These are phyloP conservation scores for Neocrepidodera transversa DNA, from an alignment of 2,888 invertebrate genomes.

Conservation along the genomic window DNA sequence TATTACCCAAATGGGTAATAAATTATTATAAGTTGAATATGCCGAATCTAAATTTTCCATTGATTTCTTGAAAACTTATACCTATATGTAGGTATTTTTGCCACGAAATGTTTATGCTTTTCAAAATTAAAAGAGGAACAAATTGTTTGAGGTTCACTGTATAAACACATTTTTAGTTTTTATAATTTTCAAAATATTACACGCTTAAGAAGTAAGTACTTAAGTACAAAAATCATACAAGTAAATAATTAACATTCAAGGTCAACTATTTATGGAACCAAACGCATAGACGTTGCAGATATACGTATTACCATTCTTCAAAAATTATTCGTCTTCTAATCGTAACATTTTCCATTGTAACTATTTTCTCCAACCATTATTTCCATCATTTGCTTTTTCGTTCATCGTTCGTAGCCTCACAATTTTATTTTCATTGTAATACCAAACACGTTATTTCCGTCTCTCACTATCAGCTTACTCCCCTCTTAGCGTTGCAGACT, in stretches of 20 bases:
- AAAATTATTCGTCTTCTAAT: neutral
- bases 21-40: too few relatives aligned
- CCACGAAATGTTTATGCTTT: too few relatives aligned
- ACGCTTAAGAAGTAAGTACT: too few relatives aligned
- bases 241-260: neutral
- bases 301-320: neutral
- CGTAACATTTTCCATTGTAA: neutral
- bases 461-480: slow-evolving; percentile 27
- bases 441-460: slow-evolving; percentile 37
- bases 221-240: too few relatives aligned
- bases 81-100: too few relatives aligned
- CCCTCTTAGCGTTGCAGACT: slow-evolving; percentile 21
- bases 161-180: too few relatives aligned
- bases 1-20: too few relatives aligned
- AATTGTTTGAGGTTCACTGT: too few relatives aligned
- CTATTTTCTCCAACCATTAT: neutral
- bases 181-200: too few relatives aligned
- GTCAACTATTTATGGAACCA: slow-evolving; percentile 1
- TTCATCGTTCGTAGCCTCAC: neutral
- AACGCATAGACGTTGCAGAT: neutral
- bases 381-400: neutral
- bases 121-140: too few relatives aligned
- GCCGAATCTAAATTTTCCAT: too few relatives aligned
- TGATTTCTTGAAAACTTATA: too few relatives aligned
- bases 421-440: neutral